Base-by-base conservation (phyloP, 2,113 vertebrate genomes). In the Pterocles gutturalis region DNA sequence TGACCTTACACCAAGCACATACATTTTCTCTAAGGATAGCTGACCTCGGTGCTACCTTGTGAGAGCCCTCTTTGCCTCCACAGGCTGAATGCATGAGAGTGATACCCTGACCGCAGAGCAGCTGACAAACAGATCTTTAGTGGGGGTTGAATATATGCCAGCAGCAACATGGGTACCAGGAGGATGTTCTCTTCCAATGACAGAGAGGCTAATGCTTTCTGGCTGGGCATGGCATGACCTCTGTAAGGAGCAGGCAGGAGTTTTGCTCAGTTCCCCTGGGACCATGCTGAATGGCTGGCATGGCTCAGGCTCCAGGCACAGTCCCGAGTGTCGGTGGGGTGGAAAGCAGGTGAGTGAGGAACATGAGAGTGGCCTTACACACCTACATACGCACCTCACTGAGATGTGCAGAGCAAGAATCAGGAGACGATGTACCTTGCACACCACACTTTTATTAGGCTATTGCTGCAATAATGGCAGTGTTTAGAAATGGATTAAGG, bases 271-370 rank as follows among this genome's bases (percentile, higher is more conserved):
- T n/a, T 54, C 7, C 7, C 8, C 33, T 2, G 1, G 64, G 38
- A 29, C 11, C 0, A 0, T 18, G 19, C 6, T 1, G 2, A 51
- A 28, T 1, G 1, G 5, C 11, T 5, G 4, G 16, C 4, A 1
- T 8, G 25, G 34, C 18, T 91, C 33, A 34, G 54, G 20, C 54
- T 76, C 46, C 69, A 48, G 46, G 13, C 8, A 22, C n/a, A 5
- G 11, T 26, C 46, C 41, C 0, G 0, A 28, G 34, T 22, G 29
- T 62, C 20, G 45, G 18, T 53, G 72, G 17, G 26, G 14, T 81
- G 10, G 54, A 64, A 79, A 90, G 34, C 13, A 70, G 29, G 29
- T 0, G 0, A 64, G 33, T 0, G 0, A 60, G 45, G 51, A 26
- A 25, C 21, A 4, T 4, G 33, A 65, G 25, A 76, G 12, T 0